Evolutionary conservation across 2,113 vertebrate species (phyloP), one percentile per base, ranked within the genome.

Genomic region (Nerophis ophidion): DNA sequence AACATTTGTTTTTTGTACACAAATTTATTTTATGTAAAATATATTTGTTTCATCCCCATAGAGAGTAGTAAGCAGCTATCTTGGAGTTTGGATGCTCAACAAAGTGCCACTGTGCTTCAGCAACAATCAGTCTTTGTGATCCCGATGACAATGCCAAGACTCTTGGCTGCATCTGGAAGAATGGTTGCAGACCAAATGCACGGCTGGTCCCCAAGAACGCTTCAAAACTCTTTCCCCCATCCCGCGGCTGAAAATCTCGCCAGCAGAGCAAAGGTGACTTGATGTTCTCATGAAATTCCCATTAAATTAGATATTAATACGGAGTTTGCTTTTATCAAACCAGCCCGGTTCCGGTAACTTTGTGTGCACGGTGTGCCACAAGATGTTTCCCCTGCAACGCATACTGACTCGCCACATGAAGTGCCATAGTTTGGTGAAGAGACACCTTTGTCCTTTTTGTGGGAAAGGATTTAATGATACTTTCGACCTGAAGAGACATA

Each of bases 401-500:
- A 93, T 95, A 93, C 64, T 95, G 61, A 95, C 91, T 0, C 90
- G 93, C 0, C 94, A 95, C 81, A 85, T 94, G 19, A 96, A 95
- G 77, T 94, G 93, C 72, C 93, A 96, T 86, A 95, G 89, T 75
- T 61, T 91, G 1, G 81, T 92, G 3, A 92, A 94, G 68, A 89
- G 90, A 62, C 93, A 95, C 12, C 72, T 86, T 0, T 95, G 94
- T 71, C 75, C 68, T 14, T 96, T 74, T 75, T 96, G 94, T 46
- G 87, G 88, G 12, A 96, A 95, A 72, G 94, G 94, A 58, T 96
- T 96, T 79, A 95, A 95, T 0, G 93, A 96, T 13, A 93, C 92
- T 60, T 96, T 94, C 0, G 94, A 96, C 74, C 92, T 95, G 63
- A 95, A 94, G 86, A 91, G 93, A 51, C 94, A 95, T 61, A 92